Evolutionary conservation across 1,140 invertebrate genomes (phyloP), one percentile per base, ranked within the genome.

Genomic region (Whitmania pigra): DNA sequence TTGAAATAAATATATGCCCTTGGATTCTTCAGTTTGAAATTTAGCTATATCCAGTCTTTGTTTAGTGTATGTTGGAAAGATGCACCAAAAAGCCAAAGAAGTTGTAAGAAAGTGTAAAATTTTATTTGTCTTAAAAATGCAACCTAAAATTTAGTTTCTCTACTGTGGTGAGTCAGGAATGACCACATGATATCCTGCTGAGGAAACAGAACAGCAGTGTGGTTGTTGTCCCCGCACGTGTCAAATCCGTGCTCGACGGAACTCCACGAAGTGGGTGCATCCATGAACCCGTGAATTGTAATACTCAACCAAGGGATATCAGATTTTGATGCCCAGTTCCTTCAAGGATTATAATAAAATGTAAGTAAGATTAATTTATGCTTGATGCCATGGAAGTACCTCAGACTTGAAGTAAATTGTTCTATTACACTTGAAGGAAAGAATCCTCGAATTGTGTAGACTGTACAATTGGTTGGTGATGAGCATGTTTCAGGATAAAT

Each of bases 251-350:
- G 76, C 71, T 79, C 78, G 25, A 69, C 63, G 13, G 72, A 71
- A 57, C 68, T 69, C 75, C 77, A 76, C 7, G 78, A 77, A n/a
- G 78, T 72, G 0, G 78, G 76, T 9, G 75, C 74, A 72, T 80
- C 79, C 3, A 67, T 63, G 69, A 79, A 79, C 40, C 79, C 79
- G 73, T 80, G 77, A 11, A 79, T 76, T 22, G 79, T 80, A 40
- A 80, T 7, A 69, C 73, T 72, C 17, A 72, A 75, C 75, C 77
- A 79, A 22, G 73, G 74, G 9, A 53, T 22, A 17, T 9, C n/a
- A 43, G 71, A 18, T 43, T 54, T 53, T 29, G n/a, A 53, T 29
- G 31, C 29, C 67, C 67, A 68, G 22, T 4, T 40, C n/a, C 67
- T 68, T 29, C 6, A 68, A 68, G 22, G 18, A 36, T 36, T 11